Base-by-base conservation (phyloP, 1,140 invertebrate genomes). In the Choristoneura fumiferana region DNA sequence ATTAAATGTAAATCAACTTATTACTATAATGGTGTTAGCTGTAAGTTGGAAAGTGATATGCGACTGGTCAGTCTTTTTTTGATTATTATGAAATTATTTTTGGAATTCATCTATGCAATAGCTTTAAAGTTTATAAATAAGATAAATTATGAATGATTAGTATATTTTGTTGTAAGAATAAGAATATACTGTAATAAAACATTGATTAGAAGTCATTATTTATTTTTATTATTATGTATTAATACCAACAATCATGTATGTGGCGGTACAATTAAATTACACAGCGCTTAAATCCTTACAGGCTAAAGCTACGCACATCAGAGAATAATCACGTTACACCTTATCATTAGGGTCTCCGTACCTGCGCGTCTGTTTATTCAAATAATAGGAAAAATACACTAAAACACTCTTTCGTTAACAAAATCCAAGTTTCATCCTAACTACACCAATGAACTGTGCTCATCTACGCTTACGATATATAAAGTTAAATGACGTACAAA, bases 141-240 rank as follows among this genome's bases (percentile, higher is more conserved):
- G 60, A 64, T 71, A 71, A 67, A 75, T 69, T 75, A 75, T 78
- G 59, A 66, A 67, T 72, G 60, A 78, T 73, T 76, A 76, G 73
- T 79, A 81, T 76, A 78, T 77, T 77, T 76, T 75, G 76, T 82
- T 78, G 64, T 79, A 74, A 73, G 53, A 73, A 79, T 73, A 63
- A 76, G 62, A 77, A 72, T 79, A 79, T 71, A 69, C 58, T 69
- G 36, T 57, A 56, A 58, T 58, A 60, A 60, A 49, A 49, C 18
- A 49, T 33, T 49, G 43, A 29, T 55, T 55, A 17, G 18, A 55
- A 55, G 37, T 55, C 37, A 55, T 55, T n/a, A n/a, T 55, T 55
- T 55, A 55, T 55, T 55, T 37, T n/a, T 14, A 55, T 55, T 55
- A 15, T n/a, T 38, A 15, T n/a, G 37, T 33, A 55, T 15, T 18